Evolutionary conservation across 2,888 invertebrate genomes (phyloP), one percentile per base, ranked within the genome.

Genomic region (Stenchaetothrips biformis): DNA sequence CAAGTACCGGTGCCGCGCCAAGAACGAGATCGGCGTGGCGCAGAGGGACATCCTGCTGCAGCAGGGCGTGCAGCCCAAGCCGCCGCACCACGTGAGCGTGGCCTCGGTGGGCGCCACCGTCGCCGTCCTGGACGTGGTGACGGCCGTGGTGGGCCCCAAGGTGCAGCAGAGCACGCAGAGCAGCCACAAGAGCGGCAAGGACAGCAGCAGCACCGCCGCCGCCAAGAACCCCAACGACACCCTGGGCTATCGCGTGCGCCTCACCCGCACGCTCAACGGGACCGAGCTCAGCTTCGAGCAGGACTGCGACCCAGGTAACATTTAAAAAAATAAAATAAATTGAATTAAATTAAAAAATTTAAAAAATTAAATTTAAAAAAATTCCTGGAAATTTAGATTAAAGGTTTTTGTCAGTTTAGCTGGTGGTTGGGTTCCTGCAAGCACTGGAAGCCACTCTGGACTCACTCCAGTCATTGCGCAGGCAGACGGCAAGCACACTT

Each of bases 1-100:
- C 11, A 80, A 82, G n/a, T 84, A 83, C 79, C 80, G 83, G 78
- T 84, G 84, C 77, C 79, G 82, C 79, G 84, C 83, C 7, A 80
- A 79, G 49, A 84, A 84, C 79, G 49, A 79, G 2, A 79, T 83
- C 16, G 83, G 83, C 0, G 82, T 82, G 79, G 84, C 84, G 79
- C 85, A 85, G 81, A 87, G 89, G 25, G 85, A 86, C 21, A 88
- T 89, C 80, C 86, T 85, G 1, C 85, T 91, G 78, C 87, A 88
- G 79, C 86, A 89, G 83, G 91, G 91, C 21, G 86, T 86, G 0
- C 89, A 89, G 83, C 91, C 91, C 0, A 86, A 88, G 6, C 86
- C 88, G 0, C 91, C 91, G 7, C 80, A 79, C 48, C 77, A 79
- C 0, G 80, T 83, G 11, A 59, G 49, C 25, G 49, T 83, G 48